A percentile compares a stretch with the other conserved stretches of the same genome.
phyloP scores from a whole-genome alignment of 2,113 vertebrate species.

The Phyllostomus discolor region DNA sequence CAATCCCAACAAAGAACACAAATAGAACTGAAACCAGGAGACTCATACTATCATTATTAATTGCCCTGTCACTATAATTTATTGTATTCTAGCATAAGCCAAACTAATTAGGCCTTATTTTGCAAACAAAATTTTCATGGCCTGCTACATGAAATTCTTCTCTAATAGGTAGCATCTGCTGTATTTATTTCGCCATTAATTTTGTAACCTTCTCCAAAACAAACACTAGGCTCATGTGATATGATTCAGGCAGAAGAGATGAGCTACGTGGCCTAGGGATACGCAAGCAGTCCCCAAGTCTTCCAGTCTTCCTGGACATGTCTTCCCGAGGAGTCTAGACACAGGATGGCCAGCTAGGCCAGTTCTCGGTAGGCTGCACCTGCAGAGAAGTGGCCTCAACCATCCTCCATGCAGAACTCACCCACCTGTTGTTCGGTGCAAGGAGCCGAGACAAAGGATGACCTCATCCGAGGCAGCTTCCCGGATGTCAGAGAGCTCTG shows the following conservation, averaged over 20 bases:
- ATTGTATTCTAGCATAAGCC: constrained; percentile 37
- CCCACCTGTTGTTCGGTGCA: background rate
- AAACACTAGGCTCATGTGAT: constrained; percentile 28
- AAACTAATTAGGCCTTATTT: constrained; percentile 70
- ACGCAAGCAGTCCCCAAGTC: background rate
- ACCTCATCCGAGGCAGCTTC: background rate
- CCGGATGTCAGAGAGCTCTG: background rate
- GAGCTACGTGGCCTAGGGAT: background rate
- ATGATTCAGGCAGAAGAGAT: constrained; percentile 25
- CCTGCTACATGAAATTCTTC: constrained; percentile 63
- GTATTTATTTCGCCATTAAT: constrained; percentile 49
- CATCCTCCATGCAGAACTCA: background rate
- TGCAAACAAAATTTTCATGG: constrained; percentile 62
- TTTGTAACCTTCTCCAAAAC: constrained; percentile 60
- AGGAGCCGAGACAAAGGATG: background rate
- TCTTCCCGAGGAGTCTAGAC: background rate
- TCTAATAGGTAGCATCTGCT: constrained; percentile 70
- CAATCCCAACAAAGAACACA: background rate
- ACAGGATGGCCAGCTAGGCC: background rate
- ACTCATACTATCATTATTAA: constrained; percentile 41
- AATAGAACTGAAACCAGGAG: constrained; percentile 20
- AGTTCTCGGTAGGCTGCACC: background rate
- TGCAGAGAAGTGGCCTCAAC: background rate
- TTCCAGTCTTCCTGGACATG: background rate
- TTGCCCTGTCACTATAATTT: constrained; percentile 59